These are phyloP conservation scores for Magallana gigas DNA, from an alignment of 1,140 invertebrate species.

Conservation along the genomic window DNA sequence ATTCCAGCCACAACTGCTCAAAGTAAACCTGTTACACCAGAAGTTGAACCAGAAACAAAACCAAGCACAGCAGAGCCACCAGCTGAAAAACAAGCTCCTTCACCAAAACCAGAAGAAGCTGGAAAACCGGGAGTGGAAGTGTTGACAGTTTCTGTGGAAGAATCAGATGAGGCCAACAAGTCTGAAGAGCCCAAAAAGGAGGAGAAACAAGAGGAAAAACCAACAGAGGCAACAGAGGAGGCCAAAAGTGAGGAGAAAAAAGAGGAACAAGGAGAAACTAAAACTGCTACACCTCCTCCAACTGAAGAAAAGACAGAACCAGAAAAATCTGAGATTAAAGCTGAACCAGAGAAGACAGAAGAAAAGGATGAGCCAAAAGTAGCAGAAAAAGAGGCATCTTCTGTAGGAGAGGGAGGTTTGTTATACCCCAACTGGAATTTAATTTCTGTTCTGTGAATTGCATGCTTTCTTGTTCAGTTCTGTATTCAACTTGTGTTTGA, in stretches of 20 bases:
- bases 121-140: slow-evolving; percentile 22
- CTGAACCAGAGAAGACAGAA: slow-evolving; percentile 33
- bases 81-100: slow-evolving; percentile 43
- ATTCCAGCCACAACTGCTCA: slow-evolving; percentile 14
- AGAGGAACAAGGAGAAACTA: slow-evolving; percentile 14
- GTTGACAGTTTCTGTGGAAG: not conserved
- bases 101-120: slow-evolving; percentile 12
- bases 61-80: slow-evolving; percentile 19
- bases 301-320: slow-evolving; percentile 32
- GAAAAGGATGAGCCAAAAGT: slow-evolving; percentile 34
- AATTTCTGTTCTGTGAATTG: slow-evolving; percentile 11
- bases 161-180: slow-evolving; percentile 25
- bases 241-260: slow-evolving; percentile 41
- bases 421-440: not conserved
- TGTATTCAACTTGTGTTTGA: not conserved
- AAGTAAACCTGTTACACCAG: slow-evolving; percentile 6
- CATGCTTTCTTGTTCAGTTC: slow-evolving; percentile 27
- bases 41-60: slow-evolving; percentile 32
- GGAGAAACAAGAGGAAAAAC: slow-evolving; percentile 52
- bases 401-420: slow-evolving; percentile 15
- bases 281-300: not conserved
- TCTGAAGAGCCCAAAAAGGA: slow-evolving; percentile 11
- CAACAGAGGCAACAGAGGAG: slow-evolving; percentile 47
- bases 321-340: slow-evolving; percentile 45
- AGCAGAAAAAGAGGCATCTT: not conserved